These are phyloP conservation scores for Drosophila bocki DNA, from an alignment of 1,140 invertebrate species.

Conservation along the genomic window DNA sequence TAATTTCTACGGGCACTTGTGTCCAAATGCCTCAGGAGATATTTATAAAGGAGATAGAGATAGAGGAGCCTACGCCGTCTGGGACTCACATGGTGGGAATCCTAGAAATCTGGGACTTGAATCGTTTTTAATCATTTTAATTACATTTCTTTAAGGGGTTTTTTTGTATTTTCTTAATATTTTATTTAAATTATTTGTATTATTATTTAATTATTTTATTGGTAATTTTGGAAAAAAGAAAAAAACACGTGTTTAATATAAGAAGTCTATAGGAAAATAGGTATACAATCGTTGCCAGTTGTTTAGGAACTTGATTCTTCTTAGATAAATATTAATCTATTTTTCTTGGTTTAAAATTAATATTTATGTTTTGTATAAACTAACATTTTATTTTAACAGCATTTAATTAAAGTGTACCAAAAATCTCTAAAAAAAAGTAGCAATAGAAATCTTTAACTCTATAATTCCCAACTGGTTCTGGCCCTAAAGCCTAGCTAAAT, in stretches of 20 bases:
- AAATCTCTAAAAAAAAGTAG: too few species aligned
- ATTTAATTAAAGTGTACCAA: too few species aligned
- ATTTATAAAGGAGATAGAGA: conserved; percentile 28
- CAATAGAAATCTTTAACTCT: background rate
- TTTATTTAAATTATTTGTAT: too few species aligned
- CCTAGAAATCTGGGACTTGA: background rate
- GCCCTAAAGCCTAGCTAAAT: too few species aligned
- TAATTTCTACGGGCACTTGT: conserved; percentile 38
- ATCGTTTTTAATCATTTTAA: background rate
- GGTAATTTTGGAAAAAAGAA: background rate
- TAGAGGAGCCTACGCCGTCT: background rate
- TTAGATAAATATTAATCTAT: too few species aligned
- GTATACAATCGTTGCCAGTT: background rate
- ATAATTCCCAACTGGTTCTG: background rate
- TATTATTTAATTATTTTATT: too few species aligned
- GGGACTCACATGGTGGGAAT: background rate
- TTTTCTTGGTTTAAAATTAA: too few species aligned
- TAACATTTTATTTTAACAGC: too few species aligned
- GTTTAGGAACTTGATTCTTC: background rate
- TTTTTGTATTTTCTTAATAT: background rate
- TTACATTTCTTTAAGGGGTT: background rate
- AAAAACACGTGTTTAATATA: background rate
- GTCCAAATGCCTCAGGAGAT: conserved; percentile 9
- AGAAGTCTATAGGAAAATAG: background rate
- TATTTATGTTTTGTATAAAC: too few species aligned